Percentiles rank a stretch among this genome's conserved stretches.
Evolutionary conservation across 2,797 vertebrate genomes (phyloP).

Genomic region (Alauda arvensis): DNA sequence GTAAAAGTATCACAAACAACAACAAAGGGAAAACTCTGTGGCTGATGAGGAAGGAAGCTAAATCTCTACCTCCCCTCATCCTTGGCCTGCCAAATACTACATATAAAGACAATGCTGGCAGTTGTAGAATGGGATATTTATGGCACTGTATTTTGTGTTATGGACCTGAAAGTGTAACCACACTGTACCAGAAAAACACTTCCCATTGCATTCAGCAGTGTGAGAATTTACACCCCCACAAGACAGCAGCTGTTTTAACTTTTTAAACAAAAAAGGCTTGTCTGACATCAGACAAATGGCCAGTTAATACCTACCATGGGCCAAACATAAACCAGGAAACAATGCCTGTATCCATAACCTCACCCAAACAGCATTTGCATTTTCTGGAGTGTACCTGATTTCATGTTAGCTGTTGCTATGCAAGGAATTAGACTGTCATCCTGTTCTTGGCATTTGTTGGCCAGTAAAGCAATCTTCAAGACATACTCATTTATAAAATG

Average conservation of each 20-base stretch:
- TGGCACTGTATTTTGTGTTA: neutral
- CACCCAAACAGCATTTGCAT: neutral
- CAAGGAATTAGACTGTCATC: slow-evolving; percentile 28
- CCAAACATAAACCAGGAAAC: slow-evolving; percentile 2
- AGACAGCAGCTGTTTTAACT: neutral
- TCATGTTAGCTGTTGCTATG: slow-evolving; percentile 25
- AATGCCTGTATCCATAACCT: neutral
- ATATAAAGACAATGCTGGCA: neutral
- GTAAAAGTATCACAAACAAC: neutral
- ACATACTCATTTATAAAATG: slow-evolving; percentile 13
- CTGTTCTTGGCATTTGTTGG: slow-evolving; percentile 25
- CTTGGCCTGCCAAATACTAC: neutral
- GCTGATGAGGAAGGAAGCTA: neutral
- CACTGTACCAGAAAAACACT: neutral
- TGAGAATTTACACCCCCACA: neutral
- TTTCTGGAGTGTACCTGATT: slow-evolving; percentile 13
- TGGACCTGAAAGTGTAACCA: neutral
- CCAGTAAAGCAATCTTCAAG: slow-evolving; percentile 22
- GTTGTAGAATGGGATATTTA: neutral
- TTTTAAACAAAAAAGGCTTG: neutral
- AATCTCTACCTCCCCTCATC: neutral
- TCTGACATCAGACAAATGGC: neutral
- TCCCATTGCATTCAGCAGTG: neutral
- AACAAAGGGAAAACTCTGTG: neutral
- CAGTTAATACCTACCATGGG: slow-evolving; percentile 3